Evolutionary conservation across 2,113 vertebrate genomes (phyloP).

Genomic region (Ammospiza caudacuta): DNA sequence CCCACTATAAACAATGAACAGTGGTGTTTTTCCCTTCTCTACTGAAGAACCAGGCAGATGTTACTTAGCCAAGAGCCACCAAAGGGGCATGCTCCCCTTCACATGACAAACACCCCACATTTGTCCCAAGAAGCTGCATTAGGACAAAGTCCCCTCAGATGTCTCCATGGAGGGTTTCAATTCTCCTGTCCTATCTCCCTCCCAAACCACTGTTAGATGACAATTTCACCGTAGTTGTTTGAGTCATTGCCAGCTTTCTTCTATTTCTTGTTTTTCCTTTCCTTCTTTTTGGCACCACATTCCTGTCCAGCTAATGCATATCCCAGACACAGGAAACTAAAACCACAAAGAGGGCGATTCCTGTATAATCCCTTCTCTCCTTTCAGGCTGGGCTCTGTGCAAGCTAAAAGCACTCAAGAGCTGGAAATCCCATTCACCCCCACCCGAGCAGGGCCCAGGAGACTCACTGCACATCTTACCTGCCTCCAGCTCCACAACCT

Average conservation of each 20-base stretch:
- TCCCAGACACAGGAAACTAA: background rate
- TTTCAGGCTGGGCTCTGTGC: slow-evolving; percentile 64
- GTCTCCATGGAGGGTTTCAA: background rate
- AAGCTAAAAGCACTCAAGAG: slow-evolving; percentile 2
- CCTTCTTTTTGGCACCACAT: background rate
- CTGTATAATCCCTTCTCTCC: background rate
- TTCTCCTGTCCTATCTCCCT: background rate
- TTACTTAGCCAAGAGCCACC: background rate
- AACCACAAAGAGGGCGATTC: background rate
- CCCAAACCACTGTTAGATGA: background rate
- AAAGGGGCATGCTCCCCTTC: background rate
- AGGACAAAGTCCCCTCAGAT: background rate
- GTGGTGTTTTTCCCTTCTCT: background rate
- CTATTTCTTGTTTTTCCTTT: background rate
- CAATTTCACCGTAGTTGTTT: background rate
- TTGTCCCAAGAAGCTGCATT: background rate
- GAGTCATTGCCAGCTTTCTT: background rate
- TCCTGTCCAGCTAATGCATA: background rate
- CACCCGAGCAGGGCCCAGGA: slow-evolving; percentile 42
- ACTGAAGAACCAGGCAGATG: background rate
- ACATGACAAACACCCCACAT: background rate
- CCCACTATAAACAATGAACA: background rate
- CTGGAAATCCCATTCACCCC: slow-evolving; percentile 66
- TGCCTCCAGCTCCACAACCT: slow-evolving; percentile 65
- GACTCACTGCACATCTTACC: slow-evolving; percentile 62